phyloP scores from a whole-genome alignment of 2,113 vertebrate genomes.

The Atractosteus spatula region DNA sequence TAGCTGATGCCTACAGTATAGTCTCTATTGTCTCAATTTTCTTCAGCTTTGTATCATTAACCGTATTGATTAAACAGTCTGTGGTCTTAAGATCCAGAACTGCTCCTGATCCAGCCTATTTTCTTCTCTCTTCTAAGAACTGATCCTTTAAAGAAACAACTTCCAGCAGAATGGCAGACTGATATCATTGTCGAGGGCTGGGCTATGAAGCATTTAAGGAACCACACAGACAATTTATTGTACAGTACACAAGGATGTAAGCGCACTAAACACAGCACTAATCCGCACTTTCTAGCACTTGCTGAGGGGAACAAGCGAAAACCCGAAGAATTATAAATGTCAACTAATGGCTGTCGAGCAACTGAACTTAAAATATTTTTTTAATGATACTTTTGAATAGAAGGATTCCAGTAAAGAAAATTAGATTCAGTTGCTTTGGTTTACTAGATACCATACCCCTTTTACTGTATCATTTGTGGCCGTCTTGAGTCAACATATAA shows the following conservation, averaged over 20 bases:
- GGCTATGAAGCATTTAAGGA: neutral
- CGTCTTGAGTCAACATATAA: neutral
- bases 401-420: no score
- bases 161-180: slow-evolving; percentile 23
- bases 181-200: neutral
- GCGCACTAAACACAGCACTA: no score
- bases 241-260: no score
- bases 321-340: no score
- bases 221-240: neutral
- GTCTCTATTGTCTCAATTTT: slow-evolving; percentile 32
- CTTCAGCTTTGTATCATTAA: slow-evolving; percentile 43
- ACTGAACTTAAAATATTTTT: no score
- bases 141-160: slow-evolving; percentile 36
- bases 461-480: neutral
- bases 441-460: no score
- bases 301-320: no score
- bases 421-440: no score
- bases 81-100: slow-evolving; percentile 41
- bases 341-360: no score
- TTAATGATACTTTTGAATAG: no score
- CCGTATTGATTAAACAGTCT: slow-evolving; percentile 52
- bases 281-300: no score
- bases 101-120: slow-evolving; percentile 22
- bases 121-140: slow-evolving; percentile 41
- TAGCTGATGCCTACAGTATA: slow-evolving; percentile 20